Conservation (phyloP, 2,888 invertebrate genomes). For the Melieria picta region DNA sequence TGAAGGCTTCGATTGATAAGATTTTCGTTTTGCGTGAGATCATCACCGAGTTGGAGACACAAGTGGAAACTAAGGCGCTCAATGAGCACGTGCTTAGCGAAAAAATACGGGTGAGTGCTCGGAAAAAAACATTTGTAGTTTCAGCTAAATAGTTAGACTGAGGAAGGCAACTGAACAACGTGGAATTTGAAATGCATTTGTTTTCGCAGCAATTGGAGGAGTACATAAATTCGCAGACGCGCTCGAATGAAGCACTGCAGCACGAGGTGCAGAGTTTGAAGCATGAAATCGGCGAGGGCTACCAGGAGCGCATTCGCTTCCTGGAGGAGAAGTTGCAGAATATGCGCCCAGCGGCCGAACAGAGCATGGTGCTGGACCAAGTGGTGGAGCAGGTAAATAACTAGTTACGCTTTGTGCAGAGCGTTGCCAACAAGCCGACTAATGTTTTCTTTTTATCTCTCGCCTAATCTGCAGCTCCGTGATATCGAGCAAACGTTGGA, state of each 20-base stretch:
- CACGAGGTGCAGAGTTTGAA: constrained; percentile 61
- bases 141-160: constrained; percentile 10
- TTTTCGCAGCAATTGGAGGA: constrained; percentile 57
- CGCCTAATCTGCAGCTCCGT: constrained; percentile 66
- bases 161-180: neutral
- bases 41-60: constrained; percentile 79
- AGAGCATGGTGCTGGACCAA: constrained; percentile 67
- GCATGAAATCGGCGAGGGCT: constrained; percentile 59
- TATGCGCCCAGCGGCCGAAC: constrained; percentile 67
- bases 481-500: constrained; percentile 76
- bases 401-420: neutral
- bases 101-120: constrained; percentile 57
- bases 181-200: neutral
- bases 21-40: constrained; percentile 79
- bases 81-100: constrained; percentile 74
- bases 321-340: constrained; percentile 68
- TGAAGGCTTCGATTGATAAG: constrained; percentile 81
- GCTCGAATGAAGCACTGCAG: constrained; percentile 60
- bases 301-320: constrained; percentile 57
- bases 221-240: constrained; percentile 58
- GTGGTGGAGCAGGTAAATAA: constrained; percentile 64
- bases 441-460: neutral
- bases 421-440: neutral
- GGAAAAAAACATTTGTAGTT: neutral
- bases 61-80: constrained; percentile 75